Evolutionary conservation across 2,888 invertebrate genomes (phyloP), one percentile per base, ranked within the genome.

Genomic region (Cryptophagus acutangulus): DNA sequence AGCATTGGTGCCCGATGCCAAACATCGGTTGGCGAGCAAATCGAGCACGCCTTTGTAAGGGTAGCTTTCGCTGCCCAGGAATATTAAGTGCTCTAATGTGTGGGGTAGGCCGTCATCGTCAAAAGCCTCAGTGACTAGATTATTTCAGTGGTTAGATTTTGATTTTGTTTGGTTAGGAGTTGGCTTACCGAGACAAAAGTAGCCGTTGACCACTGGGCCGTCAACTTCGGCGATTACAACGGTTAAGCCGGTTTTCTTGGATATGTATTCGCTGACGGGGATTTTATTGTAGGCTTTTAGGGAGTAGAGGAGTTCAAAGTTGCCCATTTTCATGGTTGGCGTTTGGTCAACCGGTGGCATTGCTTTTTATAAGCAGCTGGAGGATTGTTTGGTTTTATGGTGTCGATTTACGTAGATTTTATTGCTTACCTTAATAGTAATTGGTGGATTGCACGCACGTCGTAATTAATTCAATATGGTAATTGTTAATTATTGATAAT

Each of bases 71-170:
- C 91, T 92, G 0, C 93, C 94, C 65, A 92, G 72, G 68, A 94
- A 94, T 35, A 94, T 81, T 8, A 94, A 76, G 71, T 94, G 93
- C 61, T 94, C 93, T 67, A 94, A 71, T 0, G 93, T 93, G 63
- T 94, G 93, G 0, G 94, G 93, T 39, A 94, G 67, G 2, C 94
- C 94, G 71, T 93, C 92, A 68, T 93, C 89, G 64, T 90, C 89
- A 59, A 84, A 81, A 1, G 92, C 87, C 73, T 93, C 91, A 3
- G 94, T 94, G 5, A 87, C 92, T 92, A 30, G 15, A 51, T 45
- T 2, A 37, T 13, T n/a, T 6, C 16, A n/a, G 18, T 5, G 12
- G 15, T 31, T 6, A 17, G 16, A 10, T 30, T 9, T 1, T n/a
- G 14, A 16, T 36, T 17, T n/a, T 14, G 25, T 24, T n/a, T 10